Base-by-base conservation (phyloP, 2,888 invertebrate genomes). In the Eucera pruinosa region DNA sequence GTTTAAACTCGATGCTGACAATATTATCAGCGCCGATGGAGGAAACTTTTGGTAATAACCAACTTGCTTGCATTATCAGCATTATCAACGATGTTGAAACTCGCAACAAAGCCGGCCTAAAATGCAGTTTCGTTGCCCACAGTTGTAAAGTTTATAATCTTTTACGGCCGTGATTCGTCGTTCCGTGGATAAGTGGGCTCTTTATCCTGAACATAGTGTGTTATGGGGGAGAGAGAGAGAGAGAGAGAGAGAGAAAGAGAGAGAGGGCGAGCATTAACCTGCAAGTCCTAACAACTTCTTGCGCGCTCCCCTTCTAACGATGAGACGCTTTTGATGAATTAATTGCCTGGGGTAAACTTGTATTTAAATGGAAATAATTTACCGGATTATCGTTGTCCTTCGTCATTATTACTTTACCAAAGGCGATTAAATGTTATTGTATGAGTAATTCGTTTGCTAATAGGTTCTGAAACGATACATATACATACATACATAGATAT, bases 31-130 rank as follows among this genome's bases (percentile, higher is more conserved):
- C 45, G 30, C 18, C 30, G 54, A 41, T 41, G 7, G 7, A 0
- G 20, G 33, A 36, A 75, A 75, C 52, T 75, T 62, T 30, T 11
- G 50, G 62, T 36, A 68, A 74, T 75, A 78, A 69, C 58, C 54
- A 65, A 75, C 36, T 58, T 55, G 52, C 41, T n/a, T 18, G 23
- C 18, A 20, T 61, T 61, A 61, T 60, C 54, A 43, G 43, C 27
- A 45, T 33, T 66, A 76, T 61, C 55, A 60, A 33, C 45, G 30
- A 20, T 7, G 18, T 30, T 7, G 18, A 55, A 61, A 43, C 60
- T 64, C 54, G 33, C 27, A 48, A 62, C 50, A 33, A 54, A 45
- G 30, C 11, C 47, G 13, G 36, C 18, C 47, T 50, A 65, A 71
- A 75, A 64, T 39, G 27, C 52, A 58, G 64, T 64, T 45, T 58